A percentile compares a stretch with the other conserved stretches of the same genome.
Conservation (phyloP, 2,888 invertebrate genomes). For the Odontocerum albicorne region DNA sequence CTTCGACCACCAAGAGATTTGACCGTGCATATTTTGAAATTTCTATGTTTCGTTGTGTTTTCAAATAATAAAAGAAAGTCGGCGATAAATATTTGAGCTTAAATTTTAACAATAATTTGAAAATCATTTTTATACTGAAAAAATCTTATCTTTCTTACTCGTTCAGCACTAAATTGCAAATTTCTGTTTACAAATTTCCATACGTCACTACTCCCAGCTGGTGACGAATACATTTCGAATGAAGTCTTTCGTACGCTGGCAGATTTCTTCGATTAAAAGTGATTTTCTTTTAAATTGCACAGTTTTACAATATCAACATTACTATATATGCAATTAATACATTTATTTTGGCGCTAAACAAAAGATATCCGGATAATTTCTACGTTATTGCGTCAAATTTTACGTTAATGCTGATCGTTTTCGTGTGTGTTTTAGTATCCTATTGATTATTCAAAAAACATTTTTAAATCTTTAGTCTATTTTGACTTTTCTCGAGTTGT, state of each 20-base stretch:
- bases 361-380: constrained; percentile 17
- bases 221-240: constrained; percentile 31
- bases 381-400: constrained; percentile 16
- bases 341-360: constrained; percentile 8
- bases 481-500: background rate
- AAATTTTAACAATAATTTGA: constrained; percentile 10
- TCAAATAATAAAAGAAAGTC: constrained; percentile 10
- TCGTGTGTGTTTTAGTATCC: constrained; percentile 19
- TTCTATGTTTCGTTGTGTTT: constrained; percentile 23
- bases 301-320: constrained; percentile 8
- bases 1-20: constrained; percentile 33
- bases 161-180: constrained; percentile 23
- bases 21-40: constrained; percentile 29
- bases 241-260: constrained; percentile 26
- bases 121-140: constrained; percentile 17
- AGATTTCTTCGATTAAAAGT: constrained; percentile 21
- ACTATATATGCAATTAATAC: background rate
- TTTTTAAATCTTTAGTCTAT: background rate
- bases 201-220: constrained; percentile 32
- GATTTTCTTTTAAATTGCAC: constrained; percentile 15
- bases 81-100: background rate
- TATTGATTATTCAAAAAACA: constrained; percentile 8
- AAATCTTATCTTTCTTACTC: constrained; percentile 19
- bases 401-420: constrained; percentile 7
- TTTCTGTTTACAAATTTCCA: constrained; percentile 34